These are phyloP conservation scores for Troides oblongomaculatus DNA, from an alignment of 2,888 invertebrate species.

Conservation along the genomic window DNA sequence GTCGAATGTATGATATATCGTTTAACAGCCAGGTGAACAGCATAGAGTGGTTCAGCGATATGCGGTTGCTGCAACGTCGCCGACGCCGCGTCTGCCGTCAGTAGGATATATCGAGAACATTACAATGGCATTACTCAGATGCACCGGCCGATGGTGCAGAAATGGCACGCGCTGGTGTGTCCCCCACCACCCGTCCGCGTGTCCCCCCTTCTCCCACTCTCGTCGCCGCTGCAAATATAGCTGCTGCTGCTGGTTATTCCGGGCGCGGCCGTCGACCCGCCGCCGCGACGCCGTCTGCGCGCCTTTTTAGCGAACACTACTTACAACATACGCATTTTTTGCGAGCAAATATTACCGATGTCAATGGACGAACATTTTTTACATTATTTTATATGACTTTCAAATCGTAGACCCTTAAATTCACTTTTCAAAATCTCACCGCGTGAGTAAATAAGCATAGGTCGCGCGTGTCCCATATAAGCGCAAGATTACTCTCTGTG, in stretches of 20 bases:
- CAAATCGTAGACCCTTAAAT: conserved; percentile 31
- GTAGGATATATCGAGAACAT: conserved; percentile 75
- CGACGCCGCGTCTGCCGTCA: conserved; percentile 66
- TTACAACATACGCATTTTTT: conserved; percentile 73
- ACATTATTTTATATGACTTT: conserved; percentile 33
- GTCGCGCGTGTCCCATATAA: conserved; percentile 25
- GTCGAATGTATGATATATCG: neutral
- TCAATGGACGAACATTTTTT: conserved; percentile 58
- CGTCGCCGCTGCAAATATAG: conserved; percentile 74
- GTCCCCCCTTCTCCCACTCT: conserved; percentile 63
- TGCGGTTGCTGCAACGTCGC: conserved; percentile 40
- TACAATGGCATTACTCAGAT: conserved; percentile 80
- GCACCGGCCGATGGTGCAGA: conserved; percentile 78
- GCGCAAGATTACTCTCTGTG: neutral
- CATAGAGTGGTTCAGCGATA: conserved; percentile 24
- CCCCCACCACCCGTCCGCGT: conserved; percentile 34
- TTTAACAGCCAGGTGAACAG: conserved; percentile 35
- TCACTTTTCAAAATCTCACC: conserved; percentile 31
- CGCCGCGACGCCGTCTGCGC: conserved; percentile 79
- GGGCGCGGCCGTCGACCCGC: conserved; percentile 78
- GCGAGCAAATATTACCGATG: conserved; percentile 67
- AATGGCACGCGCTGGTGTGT: conserved; percentile 71
- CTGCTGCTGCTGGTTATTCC: conserved; percentile 77
- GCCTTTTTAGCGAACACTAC: conserved; percentile 75
- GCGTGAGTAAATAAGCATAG: conserved; percentile 35